Percentiles rank a stretch among this genome's conserved stretches.
Conservation (phyloP, 2,888 invertebrate genomes). For the Phania funesta region DNA sequence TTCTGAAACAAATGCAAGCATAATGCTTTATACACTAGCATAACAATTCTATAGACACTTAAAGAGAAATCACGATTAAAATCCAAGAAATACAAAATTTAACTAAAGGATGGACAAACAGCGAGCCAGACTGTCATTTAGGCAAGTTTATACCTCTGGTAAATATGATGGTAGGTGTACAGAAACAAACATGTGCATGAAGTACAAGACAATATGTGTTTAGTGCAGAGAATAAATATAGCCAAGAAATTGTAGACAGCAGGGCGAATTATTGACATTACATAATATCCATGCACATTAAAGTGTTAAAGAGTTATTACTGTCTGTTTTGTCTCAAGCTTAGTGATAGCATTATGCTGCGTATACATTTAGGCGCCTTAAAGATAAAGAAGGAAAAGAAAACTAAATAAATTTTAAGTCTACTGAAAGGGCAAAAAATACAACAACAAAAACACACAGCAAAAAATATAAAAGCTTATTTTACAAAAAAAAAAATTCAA, state of each 20-base stretch:
- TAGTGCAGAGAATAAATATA: not conserved
- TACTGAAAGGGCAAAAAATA: not conserved
- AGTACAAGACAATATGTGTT: not conserved
- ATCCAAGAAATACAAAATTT: no score
- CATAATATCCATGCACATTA: not conserved
- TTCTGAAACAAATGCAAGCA: no score
- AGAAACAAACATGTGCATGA: not conserved
- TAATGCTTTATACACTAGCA: no score
- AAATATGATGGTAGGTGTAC: not conserved
- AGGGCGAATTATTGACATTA: not conserved
- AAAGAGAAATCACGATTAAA: no score
- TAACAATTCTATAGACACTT: no score
- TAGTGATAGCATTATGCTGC: not conserved
- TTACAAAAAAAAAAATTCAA: not conserved
- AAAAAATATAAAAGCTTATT: not conserved
- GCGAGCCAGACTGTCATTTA: no score
- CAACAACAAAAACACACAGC: not conserved
- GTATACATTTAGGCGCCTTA: slow-evolving; percentile 48
- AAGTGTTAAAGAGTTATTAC: slow-evolving; percentile 23
- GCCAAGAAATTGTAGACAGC: not conserved
- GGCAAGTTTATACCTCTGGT: no score
- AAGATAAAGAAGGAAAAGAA: not conserved
- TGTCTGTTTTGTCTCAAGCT: not conserved
- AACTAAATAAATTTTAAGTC: slow-evolving; percentile 11
- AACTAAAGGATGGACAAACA: no score